These are phyloP conservation scores for Cosmia trapezina DNA, from an alignment of 2,888 invertebrate genomes.

Conservation along the genomic window DNA sequence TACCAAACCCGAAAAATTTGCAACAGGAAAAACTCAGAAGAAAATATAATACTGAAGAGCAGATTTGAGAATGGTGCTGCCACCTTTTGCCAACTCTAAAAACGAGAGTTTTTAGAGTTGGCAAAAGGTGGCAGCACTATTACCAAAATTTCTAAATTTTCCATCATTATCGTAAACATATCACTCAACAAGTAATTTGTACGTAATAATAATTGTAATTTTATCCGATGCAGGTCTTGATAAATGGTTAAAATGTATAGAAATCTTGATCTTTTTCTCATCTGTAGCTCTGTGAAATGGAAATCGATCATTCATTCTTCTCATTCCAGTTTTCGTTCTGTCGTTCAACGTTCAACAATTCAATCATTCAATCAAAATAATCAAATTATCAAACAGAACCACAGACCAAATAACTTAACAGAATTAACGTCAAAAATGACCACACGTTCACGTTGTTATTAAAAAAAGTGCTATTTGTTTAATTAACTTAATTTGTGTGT, in stretches of 20 bases:
- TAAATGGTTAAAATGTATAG: background rate
- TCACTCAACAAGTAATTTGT: background rate
- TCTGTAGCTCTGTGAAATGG: background rate
- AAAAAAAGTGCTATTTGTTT: constrained; percentile 36
- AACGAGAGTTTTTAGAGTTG: background rate
- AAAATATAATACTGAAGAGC: too few species aligned
- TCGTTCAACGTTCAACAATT: constrained; percentile 33
- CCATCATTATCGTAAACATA: too few species aligned
- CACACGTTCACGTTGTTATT: constrained; percentile 47
- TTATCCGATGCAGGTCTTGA: background rate
- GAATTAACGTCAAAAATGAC: constrained; percentile 61
- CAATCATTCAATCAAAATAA: constrained; percentile 7
- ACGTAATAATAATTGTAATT: background rate
- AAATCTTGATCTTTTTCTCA: background rate
- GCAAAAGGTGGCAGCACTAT: constrained; percentile 39
- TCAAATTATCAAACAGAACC: constrained; percentile 24
- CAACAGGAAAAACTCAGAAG: background rate
- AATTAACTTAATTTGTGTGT: constrained; percentile 46
- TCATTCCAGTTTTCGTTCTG: constrained; percentile 7
- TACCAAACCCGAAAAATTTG: too few species aligned
- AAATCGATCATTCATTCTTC: constrained; percentile 16
- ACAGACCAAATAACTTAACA: too few species aligned
- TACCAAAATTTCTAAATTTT: background rate
- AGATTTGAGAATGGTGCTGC: background rate
- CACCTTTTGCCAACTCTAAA: background rate